Base-by-base conservation (phyloP, 2,113 vertebrate genomes). In the Tilapia sparmanii region DNA sequence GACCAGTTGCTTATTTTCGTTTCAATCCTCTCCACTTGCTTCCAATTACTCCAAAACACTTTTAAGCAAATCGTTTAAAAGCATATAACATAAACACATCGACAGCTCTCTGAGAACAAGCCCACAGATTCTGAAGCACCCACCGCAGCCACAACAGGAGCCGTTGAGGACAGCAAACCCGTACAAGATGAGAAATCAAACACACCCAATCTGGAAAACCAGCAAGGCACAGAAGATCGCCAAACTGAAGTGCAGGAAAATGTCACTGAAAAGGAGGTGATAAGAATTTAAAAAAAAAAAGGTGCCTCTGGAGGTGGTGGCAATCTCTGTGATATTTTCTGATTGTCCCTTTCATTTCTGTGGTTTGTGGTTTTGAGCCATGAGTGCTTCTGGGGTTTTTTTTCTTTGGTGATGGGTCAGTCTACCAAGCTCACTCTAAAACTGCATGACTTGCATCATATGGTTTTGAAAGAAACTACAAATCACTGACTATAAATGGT, bases 231-330 rank as follows among this genome's bases (percentile, higher is more conserved):
- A 80, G 88, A 47, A 1, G 29, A 88, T 53, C 11, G 10, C 10
- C 73, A 80, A 45, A 19, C 40, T 26, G 66, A 89, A 78, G 55
- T 54, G 40, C 31, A 80, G 31, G 84, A 55, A 81, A 82, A 86
- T 47, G 87, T 68, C 19, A 10, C 59, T n/a, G 59, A 86, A 16
- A 55, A 57, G 8, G 86, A 94, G 94, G 94, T 96, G 91, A 92
- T 79, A 40, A 63, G 85, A 61, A 59, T 3, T 6, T 2, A 12
- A 52, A 52, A 9, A 76, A 2, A 12, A 52, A 52, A 9, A 76
- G 71, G 63, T 81, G 26, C 19, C 13, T 83, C 54, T 86, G 80
- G 76, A 90, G 89, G 83, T 82, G 83, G 68, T 52, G 7, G 47
- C 57, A n/a, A 26, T 50, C 24, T 89, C 4, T 11, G 16, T 89